Evolutionary conservation across 2,888 invertebrate genomes (phyloP).

Genomic region (Himalopsyche tibetana): DNA sequence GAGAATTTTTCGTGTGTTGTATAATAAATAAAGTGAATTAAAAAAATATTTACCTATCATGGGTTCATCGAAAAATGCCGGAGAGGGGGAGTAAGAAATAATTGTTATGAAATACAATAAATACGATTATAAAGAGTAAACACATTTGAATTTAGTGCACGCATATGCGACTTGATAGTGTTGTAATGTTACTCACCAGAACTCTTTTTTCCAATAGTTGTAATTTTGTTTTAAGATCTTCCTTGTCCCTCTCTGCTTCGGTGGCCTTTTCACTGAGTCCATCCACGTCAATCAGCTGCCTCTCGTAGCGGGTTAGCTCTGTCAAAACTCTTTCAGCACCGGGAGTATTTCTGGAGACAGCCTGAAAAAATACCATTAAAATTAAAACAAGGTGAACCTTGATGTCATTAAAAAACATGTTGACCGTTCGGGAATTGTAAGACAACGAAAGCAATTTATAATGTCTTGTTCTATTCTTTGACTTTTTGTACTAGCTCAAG

Average conservation of each 20-base stretch:
- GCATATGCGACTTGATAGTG: background rate
- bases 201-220: conserved; percentile 84
- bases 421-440: background rate
- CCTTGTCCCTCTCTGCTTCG: conserved; percentile 83
- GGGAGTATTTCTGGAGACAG: conserved; percentile 80
- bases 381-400: background rate
- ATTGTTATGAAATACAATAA: no score
- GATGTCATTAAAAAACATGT: background rate
- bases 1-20: no score
- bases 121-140: no score
- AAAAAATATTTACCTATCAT: no score
- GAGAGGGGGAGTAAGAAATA: no score
- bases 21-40: no score
- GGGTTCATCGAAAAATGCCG: no score
- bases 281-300: conserved; percentile 87
- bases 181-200: conserved; percentile 74
- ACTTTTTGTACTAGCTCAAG: no score
- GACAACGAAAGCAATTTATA: no score
- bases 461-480: no score
- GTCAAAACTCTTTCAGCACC: conserved; percentile 80
- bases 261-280: conserved; percentile 83
- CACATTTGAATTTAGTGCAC: background rate
- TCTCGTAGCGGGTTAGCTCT: conserved; percentile 87
- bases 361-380: conserved; percentile 71
- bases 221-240: conserved; percentile 81